Percentiles rank a stretch among this genome's conserved stretches.
Conservation (phyloP, 2,797 vertebrate species). For the Saxicola maurus region DNA sequence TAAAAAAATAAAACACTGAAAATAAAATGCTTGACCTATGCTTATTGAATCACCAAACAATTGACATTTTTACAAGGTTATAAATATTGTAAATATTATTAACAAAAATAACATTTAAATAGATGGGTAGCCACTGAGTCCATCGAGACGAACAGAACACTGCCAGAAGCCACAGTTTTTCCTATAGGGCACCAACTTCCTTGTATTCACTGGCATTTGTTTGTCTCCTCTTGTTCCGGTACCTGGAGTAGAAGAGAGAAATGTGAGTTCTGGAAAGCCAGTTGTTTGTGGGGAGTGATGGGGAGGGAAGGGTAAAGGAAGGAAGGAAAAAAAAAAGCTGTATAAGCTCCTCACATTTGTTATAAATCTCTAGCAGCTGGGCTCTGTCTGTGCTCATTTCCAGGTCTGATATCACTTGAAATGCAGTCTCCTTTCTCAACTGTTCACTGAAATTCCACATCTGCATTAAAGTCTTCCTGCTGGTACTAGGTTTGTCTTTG, state of each 20-base stretch:
- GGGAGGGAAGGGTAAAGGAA: neutral
- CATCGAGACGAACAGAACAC: neutral
- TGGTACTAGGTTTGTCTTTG: neutral
- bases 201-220: constrained; percentile 55
- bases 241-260: constrained; percentile 55
- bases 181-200: constrained; percentile 61
- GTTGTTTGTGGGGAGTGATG: neutral
- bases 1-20: constrained; percentile 65
- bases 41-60: constrained; percentile 34
- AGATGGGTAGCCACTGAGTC: neutral
- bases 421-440: neutral
- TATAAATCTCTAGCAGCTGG: neutral
- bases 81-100: constrained; percentile 76
- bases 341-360: neutral
- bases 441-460: neutral
- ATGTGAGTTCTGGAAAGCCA: neutral
- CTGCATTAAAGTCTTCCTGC: neutral
- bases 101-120: constrained; percentile 65
- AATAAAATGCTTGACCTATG: constrained; percentile 67
- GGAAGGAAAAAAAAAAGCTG: neutral
- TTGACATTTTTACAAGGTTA: constrained; percentile 56
- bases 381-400: neutral
- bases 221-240: constrained; percentile 61
- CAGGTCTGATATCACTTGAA: neutral
- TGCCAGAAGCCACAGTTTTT: neutral